Evolutionary conservation across 2,797 vertebrate species (phyloP).

Genomic region (Benthosema pterotum): DNA sequence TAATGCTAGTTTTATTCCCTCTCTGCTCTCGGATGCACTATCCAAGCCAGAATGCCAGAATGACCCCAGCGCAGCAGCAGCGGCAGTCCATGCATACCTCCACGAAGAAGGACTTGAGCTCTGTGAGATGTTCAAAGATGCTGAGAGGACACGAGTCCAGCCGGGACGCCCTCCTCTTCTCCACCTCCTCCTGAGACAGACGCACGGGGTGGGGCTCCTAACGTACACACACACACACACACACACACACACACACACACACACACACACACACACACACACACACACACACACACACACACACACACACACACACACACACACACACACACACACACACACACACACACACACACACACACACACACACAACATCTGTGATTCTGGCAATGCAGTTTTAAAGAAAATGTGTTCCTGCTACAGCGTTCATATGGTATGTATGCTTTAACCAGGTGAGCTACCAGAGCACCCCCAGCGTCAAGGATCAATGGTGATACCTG

Average conservation of each 20-base stretch:
- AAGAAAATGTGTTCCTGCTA: too few species aligned
- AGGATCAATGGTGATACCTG: too few species aligned
- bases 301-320: neutral
- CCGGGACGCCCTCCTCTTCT: conserved; percentile 88
- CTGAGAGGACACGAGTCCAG: conserved; percentile 86
- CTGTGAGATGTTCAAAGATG: conserved; percentile 91
- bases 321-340: conserved; percentile 16
- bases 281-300: conserved; percentile 16
- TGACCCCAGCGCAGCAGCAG: neutral
- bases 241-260: conserved; percentile 14
- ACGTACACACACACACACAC: conserved; percentile 12
- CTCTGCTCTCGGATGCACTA: too few species aligned
- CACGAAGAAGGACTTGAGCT: conserved; percentile 96
- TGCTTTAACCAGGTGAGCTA: too few species aligned
- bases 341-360: conserved; percentile 10
- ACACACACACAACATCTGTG: neutral
- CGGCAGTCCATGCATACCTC: conserved; percentile 79
- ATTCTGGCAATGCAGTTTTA: too few species aligned
- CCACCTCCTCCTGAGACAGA: conserved; percentile 89
- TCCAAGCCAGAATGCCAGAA: too few species aligned
- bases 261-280: conserved; percentile 12
- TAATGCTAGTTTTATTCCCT: too few species aligned
- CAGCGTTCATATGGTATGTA: too few species aligned
- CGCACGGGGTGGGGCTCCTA: conserved; percentile 93
- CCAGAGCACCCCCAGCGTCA: too few species aligned